These are phyloP conservation scores for Malurus cyaneus DNA, from an alignment of 2,113 vertebrate species.

Conservation along the genomic window DNA sequence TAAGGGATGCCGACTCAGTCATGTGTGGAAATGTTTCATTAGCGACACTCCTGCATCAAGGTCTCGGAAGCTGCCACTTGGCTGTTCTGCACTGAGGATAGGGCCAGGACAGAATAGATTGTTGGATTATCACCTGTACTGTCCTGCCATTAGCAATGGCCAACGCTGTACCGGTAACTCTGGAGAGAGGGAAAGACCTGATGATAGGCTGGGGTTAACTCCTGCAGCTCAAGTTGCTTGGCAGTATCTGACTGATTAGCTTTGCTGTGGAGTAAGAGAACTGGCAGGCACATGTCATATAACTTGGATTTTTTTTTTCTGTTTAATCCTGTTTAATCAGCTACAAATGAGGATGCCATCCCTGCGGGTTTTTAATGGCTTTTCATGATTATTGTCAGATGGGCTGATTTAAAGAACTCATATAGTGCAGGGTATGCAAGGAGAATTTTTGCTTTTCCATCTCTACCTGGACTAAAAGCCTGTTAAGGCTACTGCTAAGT, in stretches of 20 bases:
- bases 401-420: not conserved
- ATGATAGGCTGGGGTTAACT: not conserved
- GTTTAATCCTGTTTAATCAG: not conserved
- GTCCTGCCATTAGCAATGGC: not conserved
- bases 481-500: not conserved
- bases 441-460: not conserved
- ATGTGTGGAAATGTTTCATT: accelerated
- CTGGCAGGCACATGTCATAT: not conserved
- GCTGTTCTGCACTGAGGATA: not conserved
- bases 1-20: not conserved
- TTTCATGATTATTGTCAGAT: not conserved
- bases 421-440: not conserved
- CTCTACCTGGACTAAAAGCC: not conserved
- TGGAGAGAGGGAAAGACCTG: not conserved
- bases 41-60: not conserved
- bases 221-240: not conserved
- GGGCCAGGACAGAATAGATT: not conserved
- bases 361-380: not conserved
- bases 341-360: not conserved
- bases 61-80: not conserved
- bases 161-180: not conserved
- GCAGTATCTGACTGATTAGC: not conserved
- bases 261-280: not conserved
- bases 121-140: not conserved
- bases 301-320: not conserved